These are phyloP conservation scores for Rhaphigaster nebulosa DNA, from an alignment of 2,888 invertebrate species.

Conservation along the genomic window DNA sequence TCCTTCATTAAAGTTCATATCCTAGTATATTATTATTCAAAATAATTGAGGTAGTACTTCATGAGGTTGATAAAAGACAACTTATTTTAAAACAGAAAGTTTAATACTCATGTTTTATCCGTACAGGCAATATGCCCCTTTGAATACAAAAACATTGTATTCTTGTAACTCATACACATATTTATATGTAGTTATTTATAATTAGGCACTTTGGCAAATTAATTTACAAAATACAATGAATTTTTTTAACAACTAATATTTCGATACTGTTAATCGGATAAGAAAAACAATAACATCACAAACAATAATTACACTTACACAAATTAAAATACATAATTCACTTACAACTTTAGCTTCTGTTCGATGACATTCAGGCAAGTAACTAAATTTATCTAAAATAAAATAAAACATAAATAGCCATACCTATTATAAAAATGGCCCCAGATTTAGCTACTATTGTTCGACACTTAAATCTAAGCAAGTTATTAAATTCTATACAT, in stretches of 20 bases:
- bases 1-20: no score
- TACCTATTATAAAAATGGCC: neutral
- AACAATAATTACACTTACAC: neutral
- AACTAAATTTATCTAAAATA: neutral
- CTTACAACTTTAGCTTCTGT: neutral
- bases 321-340: conserved; percentile 26
- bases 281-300: conserved; percentile 10
- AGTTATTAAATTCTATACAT: conserved; percentile 23
- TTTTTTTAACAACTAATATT: neutral
- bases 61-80: neutral
- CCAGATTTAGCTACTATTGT: conserved; percentile 41
- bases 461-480: conserved; percentile 39
- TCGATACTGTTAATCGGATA: neutral
- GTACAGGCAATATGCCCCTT: neutral
- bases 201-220: conserved; percentile 49
- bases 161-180: neutral
- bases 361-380: neutral
- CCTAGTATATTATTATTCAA: no score
- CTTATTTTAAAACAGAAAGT: conserved; percentile 19
- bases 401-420: conserved; percentile 38
- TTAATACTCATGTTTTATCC: conserved; percentile 31
- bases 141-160: conserved; percentile 39
- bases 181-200: neutral
- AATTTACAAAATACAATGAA: conserved; percentile 33
- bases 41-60: neutral